Conservation (phyloP, 2,113 vertebrate species). For the Xenopus borealis region DNA sequence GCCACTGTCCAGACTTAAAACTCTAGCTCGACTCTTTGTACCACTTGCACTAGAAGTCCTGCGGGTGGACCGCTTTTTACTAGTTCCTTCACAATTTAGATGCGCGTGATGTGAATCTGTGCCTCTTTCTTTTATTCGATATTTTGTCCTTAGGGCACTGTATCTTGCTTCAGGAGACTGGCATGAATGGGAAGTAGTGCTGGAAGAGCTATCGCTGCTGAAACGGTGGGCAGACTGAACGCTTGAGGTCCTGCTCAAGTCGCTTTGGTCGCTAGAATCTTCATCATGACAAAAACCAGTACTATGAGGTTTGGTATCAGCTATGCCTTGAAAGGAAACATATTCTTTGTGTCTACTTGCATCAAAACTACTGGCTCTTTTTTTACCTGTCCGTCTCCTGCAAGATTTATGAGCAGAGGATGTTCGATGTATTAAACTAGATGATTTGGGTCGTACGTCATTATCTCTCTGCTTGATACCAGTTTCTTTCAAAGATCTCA, state of each 20-base stretch:
- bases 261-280: conserved; percentile 95
- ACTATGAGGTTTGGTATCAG: conserved; percentile 83
- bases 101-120: conserved; percentile 64
- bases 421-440: conserved; percentile 75
- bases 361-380: conserved; percentile 95
- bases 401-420: conserved; percentile 71
- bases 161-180: conserved; percentile 85
- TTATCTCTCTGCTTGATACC: conserved; percentile 70
- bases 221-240: conserved; percentile 86
- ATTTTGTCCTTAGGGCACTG: conserved; percentile 79
- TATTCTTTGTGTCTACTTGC: conserved; percentile 91
- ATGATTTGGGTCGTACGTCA: conserved; percentile 74
- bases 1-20: conserved; percentile 92
- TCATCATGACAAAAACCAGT: conserved; percentile 84
- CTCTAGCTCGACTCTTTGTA: conserved; percentile 87
- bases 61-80: conserved; percentile 72
- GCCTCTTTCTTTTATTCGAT: conserved; percentile 61
- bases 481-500: conserved; percentile 62
- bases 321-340: conserved; percentile 75
- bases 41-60: conserved; percentile 82
- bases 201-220: conserved; percentile 93
- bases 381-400: conserved; percentile 83
- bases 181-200: conserved; percentile 85
- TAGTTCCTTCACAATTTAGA: conserved; percentile 65
- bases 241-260: conserved; percentile 90